Evolutionary conservation across 2,113 vertebrate species (phyloP).

Genomic region (Lates calcarifer): DNA sequence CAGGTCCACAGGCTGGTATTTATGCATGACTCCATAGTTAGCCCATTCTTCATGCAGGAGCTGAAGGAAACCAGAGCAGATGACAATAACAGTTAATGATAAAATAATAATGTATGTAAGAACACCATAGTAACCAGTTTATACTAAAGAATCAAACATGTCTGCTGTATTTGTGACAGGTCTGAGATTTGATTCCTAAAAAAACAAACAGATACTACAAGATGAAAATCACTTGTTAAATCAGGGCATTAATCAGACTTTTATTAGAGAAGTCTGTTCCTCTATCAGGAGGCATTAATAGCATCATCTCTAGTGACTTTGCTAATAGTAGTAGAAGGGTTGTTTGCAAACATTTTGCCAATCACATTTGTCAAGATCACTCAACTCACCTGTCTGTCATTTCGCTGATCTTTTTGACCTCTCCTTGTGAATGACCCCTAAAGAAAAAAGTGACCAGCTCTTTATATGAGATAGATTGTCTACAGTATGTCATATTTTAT

Average conservation of each 20-base stretch:
- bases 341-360: background rate
- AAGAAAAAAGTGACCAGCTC: conserved; percentile 14
- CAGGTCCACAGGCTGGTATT: conserved; percentile 96
- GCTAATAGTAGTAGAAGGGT: no score
- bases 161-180: background rate
- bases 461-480: background rate
- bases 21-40: conserved; percentile 95
- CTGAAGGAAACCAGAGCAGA: conserved; percentile 77
- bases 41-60: conserved; percentile 97
- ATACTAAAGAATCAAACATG: no score
- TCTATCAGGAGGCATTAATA: background rate
- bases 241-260: background rate
- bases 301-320: background rate
- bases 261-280: background rate
- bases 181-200: background rate
- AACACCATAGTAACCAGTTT: background rate
- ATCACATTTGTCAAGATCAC: background rate
- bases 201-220: background rate
- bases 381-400: conserved; percentile 92
- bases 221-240: background rate
- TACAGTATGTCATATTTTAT: background rate
- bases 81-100: background rate
- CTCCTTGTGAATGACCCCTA: conserved; percentile 92
- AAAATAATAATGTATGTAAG: background rate
- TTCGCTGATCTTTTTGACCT: conserved; percentile 85